Evolutionary conservation across 2,113 vertebrate species (phyloP), one percentile per base, ranked within the genome.

Genomic region (Clarias macrocephalus): DNA sequence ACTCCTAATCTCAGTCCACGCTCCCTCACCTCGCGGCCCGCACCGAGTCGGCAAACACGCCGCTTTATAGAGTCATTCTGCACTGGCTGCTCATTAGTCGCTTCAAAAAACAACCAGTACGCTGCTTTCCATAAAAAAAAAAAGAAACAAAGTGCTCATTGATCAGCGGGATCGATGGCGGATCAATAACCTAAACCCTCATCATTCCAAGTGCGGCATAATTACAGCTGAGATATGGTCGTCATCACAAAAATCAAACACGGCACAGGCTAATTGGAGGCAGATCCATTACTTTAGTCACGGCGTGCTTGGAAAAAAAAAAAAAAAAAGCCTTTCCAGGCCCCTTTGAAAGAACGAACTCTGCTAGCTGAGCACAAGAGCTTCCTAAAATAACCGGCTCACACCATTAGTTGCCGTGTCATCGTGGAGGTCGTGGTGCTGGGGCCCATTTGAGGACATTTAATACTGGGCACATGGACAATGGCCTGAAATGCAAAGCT

Each of bases 111-210:
- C 83, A 85, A 90, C 88, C 87, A 94, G 90, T 92, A 93, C 91
- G 92, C 91, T 73, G 87, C 92, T 93, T 94, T 92, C 89, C 48
- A 57, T 76, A 93, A 94, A 92, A 91, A 94, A 19, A 48, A 93
- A 92, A 89, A 88, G 92, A 94, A 94, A 93, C 93, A 94, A 95
- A 95, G 93, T 93, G 91, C 90, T 93, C 94, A 95, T 95, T 93
- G 95, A 95, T 95, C 94, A 94, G 87, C 30, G 2, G 48, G 89
- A 94, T 96, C 95, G 92, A 95, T 95, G 81, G 63, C 62, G 65
- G 92, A 95, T 96, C 95, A 93, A 95, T 96, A 95, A 94, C 91
- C 92, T 94, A 95, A 95, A 94, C 92, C 93, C 91, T 95, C 94
- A 95, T 96, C 94, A 94, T 95, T 95, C 93, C 93, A 91, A 94